These are phyloP conservation scores for Amblyteles armatorius DNA, from an alignment of 2,888 invertebrate species.

Conservation along the genomic window DNA sequence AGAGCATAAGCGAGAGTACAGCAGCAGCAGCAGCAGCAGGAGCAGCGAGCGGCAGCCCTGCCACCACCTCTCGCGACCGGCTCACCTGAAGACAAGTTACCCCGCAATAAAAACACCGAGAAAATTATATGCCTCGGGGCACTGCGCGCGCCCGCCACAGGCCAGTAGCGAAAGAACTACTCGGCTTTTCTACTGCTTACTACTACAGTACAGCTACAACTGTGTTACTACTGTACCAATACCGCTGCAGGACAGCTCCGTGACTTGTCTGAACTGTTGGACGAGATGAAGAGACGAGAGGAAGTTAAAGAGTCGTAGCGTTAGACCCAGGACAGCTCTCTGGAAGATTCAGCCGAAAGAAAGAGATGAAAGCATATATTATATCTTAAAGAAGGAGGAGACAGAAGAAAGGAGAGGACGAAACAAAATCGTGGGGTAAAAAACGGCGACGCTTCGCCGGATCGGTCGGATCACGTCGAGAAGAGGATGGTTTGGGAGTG, in stretches of 20 bases:
- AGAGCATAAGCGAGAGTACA: conserved; percentile 10
- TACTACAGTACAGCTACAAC: conserved; percentile 39
- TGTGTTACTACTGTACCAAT: conserved; percentile 48
- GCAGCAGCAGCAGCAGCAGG: conserved; percentile 4
- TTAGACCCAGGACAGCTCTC: conserved; percentile 6
- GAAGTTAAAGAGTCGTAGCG: conserved; percentile 33
- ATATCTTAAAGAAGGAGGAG: conserved; percentile 23
- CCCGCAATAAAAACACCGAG: conserved; percentile 84
- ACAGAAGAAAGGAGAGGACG: conserved; percentile 25
- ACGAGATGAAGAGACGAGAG: conserved; percentile 28
- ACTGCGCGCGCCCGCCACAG: conserved; percentile 75
- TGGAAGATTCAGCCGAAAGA: conserved; percentile 63
- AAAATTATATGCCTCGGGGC: conserved; percentile 84
- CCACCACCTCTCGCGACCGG: conserved; percentile 80
- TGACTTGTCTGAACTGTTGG: conserved; percentile 10
- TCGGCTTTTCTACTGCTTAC: conserved; percentile 79
- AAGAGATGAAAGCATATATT: conserved; percentile 68
- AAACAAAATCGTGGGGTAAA: conserved; percentile 40
- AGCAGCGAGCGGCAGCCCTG: conserved; percentile 38
- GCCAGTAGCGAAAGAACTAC: conserved; percentile 78
- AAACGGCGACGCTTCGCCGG: conserved; percentile 53
- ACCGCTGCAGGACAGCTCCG: conserved; percentile 35
- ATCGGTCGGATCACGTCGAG: conserved; percentile 53
- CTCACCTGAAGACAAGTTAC: conserved; percentile 85
- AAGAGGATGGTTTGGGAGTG: conserved; percentile 39